A percentile compares a stretch with the other conserved stretches of the same genome.
Conservation (phyloP, 2,797 vertebrate genomes). For the Scolopax bukidnonensis region DNA sequence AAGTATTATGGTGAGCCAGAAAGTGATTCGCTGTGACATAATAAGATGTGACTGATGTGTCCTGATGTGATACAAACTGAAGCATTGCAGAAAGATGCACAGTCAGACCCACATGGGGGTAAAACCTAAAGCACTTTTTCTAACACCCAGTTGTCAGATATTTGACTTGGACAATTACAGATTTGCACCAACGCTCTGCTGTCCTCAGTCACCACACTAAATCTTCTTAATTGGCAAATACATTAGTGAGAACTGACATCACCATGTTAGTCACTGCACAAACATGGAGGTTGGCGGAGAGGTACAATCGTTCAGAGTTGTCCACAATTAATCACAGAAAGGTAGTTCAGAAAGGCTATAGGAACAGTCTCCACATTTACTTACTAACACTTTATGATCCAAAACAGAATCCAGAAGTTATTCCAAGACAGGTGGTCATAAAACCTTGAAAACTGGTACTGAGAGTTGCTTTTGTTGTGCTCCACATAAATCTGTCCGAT, state of each 20-base stretch:
- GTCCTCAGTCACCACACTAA: slow-evolving; percentile 65
- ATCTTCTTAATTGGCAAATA: slow-evolving; percentile 73
- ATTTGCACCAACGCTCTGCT: slow-evolving; percentile 64
- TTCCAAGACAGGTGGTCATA: slow-evolving; percentile 5
- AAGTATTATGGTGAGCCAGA: slow-evolving; percentile 27
- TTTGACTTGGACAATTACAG: slow-evolving; percentile 74
- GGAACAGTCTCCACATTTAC: slow-evolving; percentile 49
- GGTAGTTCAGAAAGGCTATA: slow-evolving; percentile 30
- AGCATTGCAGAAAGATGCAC: slow-evolving; percentile 7
- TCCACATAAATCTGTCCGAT: slow-evolving; percentile 24
- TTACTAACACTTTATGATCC: slow-evolving; percentile 32
- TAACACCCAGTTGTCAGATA: slow-evolving; percentile 62
- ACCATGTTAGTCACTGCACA: slow-evolving; percentile 57
- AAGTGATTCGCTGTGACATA: slow-evolving; percentile 14
- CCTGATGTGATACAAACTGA: slow-evolving; percentile 30
- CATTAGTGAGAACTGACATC: slow-evolving; percentile 63
- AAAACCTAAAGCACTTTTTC: slow-evolving; percentile 61
- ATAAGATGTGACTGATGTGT: slow-evolving; percentile 34
- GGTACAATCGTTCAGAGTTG: slow-evolving; percentile 17
- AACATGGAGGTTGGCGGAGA: slow-evolving; percentile 35
- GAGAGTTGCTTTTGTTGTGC: slow-evolving; percentile 43
- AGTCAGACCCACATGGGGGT: slow-evolving; percentile 5
- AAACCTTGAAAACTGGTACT: slow-evolving; percentile 49
- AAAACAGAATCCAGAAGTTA: slow-evolving; percentile 59
- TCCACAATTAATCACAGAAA: slow-evolving; percentile 62